phyloP scores from a whole-genome alignment of 1,140 invertebrate species.

The Dreissena rostriformis region DNA sequence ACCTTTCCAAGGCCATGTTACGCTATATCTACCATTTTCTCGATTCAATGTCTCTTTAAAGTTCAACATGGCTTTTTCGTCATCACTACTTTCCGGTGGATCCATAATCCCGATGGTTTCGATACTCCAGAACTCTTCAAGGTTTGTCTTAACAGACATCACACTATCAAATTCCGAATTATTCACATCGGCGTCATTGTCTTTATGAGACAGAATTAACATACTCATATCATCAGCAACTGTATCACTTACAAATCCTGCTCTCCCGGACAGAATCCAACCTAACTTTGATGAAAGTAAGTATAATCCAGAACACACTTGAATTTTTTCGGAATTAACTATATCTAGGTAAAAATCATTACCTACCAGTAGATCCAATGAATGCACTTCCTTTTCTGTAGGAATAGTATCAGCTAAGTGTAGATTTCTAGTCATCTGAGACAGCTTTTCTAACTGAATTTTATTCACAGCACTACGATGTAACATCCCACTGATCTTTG shows the following conservation, averaged over 20 bases:
- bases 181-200: not conserved
- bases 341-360: slow-evolving; percentile 24
- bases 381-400: not conserved
- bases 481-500: no score
- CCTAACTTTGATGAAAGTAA: slow-evolving; percentile 10
- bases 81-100: not conserved
- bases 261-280: not conserved
- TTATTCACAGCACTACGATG: no score
- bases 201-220: not conserved
- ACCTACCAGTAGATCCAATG: not conserved
- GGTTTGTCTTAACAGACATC: not conserved
- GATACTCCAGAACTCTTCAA: not conserved
- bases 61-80: not conserved
- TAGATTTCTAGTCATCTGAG: not conserved
- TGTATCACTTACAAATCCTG: not conserved
- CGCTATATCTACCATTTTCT: no score
- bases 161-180: not conserved
- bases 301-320: not conserved
- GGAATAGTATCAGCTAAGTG: not conserved
- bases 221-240: not conserved
- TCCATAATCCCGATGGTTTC: not conserved
- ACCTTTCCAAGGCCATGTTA: no score
- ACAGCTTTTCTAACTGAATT: no score
- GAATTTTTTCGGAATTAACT: not conserved
- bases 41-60: no score